Conservation (phyloP, 2,888 invertebrate species). For the Neoaliturus tenellus region DNA sequence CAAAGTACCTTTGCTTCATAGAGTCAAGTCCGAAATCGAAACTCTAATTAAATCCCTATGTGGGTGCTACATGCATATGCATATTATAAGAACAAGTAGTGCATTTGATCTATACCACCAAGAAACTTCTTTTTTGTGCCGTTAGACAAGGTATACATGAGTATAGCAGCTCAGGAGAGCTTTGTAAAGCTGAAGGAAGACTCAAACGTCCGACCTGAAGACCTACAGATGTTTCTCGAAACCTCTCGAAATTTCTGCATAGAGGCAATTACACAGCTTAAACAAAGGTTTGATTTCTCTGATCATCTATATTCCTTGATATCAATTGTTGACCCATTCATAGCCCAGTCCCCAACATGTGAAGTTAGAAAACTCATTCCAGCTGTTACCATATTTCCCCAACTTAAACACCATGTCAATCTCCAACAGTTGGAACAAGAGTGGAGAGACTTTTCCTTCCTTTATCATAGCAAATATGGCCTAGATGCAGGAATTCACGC, state of each 20-base stretch:
- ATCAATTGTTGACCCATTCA: conserved; percentile 41
- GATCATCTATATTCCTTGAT: conserved; percentile 37
- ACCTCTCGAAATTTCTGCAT: conserved; percentile 40
- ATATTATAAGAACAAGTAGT: neutral
- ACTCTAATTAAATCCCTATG: neutral
- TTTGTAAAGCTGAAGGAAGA: conserved; percentile 27
- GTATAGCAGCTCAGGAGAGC: conserved; percentile 17
- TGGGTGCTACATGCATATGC: neutral
- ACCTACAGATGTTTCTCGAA: conserved; percentile 2
- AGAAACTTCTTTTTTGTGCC: conserved; percentile 25
- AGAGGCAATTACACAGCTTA: conserved; percentile 31
- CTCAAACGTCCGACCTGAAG: conserved; percentile 7
- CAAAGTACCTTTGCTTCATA: neutral
- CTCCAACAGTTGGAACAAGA: conserved; percentile 36
- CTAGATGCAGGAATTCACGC: conserved; percentile 26
- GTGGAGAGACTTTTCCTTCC: conserved; percentile 51
- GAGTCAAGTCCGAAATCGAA: neutral
- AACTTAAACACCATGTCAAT: conserved; percentile 36
- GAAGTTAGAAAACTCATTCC: conserved; percentile 28
- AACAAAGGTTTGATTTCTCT: conserved; percentile 50
- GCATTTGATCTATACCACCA: conserved; percentile 34
- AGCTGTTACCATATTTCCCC: conserved; percentile 47
- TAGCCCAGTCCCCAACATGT: conserved; percentile 11
- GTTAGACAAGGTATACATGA: conserved; percentile 12
- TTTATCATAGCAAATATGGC: conserved; percentile 23